phyloP scores from a whole-genome alignment of 2,113 vertebrate genomes.

The Dicerorhinus sumatrensis region DNA sequence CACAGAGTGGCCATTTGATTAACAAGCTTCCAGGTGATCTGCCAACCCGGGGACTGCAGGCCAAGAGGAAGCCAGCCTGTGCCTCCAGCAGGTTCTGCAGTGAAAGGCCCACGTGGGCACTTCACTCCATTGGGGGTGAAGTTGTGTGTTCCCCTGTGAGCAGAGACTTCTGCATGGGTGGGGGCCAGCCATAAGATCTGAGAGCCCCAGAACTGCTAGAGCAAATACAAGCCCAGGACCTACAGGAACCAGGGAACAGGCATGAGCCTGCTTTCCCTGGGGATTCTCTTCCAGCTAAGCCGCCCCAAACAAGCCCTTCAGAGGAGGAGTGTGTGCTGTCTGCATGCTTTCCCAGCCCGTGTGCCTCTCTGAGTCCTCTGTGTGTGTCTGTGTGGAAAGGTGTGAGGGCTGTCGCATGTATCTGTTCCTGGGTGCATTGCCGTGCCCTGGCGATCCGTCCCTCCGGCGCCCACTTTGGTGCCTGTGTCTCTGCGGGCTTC shows the following conservation, averaged over 20 bases:
- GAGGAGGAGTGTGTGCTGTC: accelerated
- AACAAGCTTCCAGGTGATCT: neutral
- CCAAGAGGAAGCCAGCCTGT: neutral
- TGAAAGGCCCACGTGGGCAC: accelerated
- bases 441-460: accelerated
- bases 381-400: neutral
- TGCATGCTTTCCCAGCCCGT: accelerated
- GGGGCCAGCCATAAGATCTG: neutral
- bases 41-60: neutral
- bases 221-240: neutral
- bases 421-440: neutral
- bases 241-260: neutral
- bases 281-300: neutral
- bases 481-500: neutral
- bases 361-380: neutral
- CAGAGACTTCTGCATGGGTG: neutral
- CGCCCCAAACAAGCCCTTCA: neutral
- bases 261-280: neutral
- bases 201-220: neutral
- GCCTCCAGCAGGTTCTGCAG: neutral
- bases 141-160: accelerated
- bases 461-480: accelerated
- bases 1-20: no score
- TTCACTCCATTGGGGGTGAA: accelerated
- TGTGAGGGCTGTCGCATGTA: accelerated